Evolutionary conservation across 2,113 vertebrate species (phyloP).

Genomic region (Electrona antarctica): DNA sequence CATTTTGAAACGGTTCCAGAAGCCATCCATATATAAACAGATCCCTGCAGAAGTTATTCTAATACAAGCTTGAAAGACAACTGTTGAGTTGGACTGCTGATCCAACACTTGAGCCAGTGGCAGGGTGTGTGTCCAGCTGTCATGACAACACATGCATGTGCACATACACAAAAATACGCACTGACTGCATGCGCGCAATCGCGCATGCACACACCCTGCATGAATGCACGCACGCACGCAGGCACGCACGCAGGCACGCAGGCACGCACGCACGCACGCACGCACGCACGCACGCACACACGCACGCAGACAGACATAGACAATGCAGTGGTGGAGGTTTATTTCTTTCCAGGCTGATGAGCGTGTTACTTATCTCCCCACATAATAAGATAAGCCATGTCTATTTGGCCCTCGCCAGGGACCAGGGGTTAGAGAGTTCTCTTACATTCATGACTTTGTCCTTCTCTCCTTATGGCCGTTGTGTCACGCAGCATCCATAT

Average conservation of each 20-base stretch:
- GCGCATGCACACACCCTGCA: not conserved
- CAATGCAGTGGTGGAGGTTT: constrained; percentile 43
- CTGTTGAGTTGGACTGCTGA: constrained; percentile 56
- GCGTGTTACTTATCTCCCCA: constrained; percentile 64
- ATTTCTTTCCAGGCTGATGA: constrained; percentile 51
- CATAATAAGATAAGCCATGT: constrained; percentile 67
- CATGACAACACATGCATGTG: constrained; percentile 6
- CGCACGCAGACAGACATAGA: not conserved
- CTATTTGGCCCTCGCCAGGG: constrained; percentile 48
- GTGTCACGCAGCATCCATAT: constrained; percentile 17
- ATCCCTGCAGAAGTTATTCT: constrained; percentile 53
- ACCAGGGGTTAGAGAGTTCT: constrained; percentile 59
- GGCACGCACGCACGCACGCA: not conserved
- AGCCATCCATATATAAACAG: constrained; percentile 4
- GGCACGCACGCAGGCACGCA: not conserved
- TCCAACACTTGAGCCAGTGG: constrained; percentile 56
- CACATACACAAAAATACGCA: not conserved
- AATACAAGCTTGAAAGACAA: constrained; percentile 60
- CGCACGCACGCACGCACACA: not conserved
- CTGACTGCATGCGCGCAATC: not conserved
- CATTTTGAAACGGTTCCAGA: constrained; percentile 29
- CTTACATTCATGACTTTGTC: constrained; percentile 25
- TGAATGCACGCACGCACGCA: not conserved
- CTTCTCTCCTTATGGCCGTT: constrained; percentile 35
- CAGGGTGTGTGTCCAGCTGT: constrained; percentile 64